Percentiles rank a stretch among this genome's conserved stretches.
Conservation (phyloP, 2,888 invertebrate genomes). For the Buathra laborator region DNA sequence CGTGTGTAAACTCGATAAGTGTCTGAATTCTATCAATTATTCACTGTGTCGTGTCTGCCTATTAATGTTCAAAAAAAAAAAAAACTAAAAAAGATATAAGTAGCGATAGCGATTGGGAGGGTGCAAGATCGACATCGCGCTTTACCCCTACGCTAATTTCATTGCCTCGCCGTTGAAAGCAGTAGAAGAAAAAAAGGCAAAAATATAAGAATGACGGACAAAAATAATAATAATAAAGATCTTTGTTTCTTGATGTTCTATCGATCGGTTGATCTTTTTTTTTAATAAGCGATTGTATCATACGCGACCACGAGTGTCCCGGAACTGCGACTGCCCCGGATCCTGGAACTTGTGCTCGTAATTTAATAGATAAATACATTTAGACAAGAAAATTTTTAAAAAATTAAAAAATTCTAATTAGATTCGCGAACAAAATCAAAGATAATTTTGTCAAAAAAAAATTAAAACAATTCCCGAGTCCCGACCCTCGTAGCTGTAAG, state of each 20-base stretch:
- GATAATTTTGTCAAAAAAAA: conserved; percentile 18
- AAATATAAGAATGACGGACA: conserved; percentile 55
- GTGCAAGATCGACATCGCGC: conserved; percentile 38
- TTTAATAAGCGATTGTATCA: neutral
- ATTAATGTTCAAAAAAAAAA: conserved; percentile 22
- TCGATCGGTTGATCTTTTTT: conserved; percentile 16
- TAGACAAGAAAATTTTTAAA: conserved; percentile 3
- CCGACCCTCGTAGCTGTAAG: conserved; percentile 12
- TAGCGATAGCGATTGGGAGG: neutral
- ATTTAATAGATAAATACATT: conserved; percentile 24
- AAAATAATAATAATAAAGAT: conserved; percentile 56
- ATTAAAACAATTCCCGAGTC: neutral
- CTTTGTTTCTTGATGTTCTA: conserved; percentile 50
- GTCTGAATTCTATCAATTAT: conserved; percentile 33
- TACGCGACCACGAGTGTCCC: conserved; percentile 61
- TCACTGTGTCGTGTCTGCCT: conserved; percentile 13
- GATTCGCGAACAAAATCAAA: conserved; percentile 37
- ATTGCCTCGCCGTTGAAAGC: conserved; percentile 22
- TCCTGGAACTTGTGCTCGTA: conserved; percentile 69
- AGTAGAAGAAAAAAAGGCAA: conserved; percentile 20
- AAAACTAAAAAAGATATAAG: neutral
- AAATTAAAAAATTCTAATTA: conserved; percentile 16
- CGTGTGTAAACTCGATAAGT: conserved; percentile 32
- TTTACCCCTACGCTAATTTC: conserved; percentile 16
- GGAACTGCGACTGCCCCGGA: conserved; percentile 81